Base-by-base conservation (phyloP, 2,797 vertebrate genomes). In the Anguilla megastoma region DNA sequence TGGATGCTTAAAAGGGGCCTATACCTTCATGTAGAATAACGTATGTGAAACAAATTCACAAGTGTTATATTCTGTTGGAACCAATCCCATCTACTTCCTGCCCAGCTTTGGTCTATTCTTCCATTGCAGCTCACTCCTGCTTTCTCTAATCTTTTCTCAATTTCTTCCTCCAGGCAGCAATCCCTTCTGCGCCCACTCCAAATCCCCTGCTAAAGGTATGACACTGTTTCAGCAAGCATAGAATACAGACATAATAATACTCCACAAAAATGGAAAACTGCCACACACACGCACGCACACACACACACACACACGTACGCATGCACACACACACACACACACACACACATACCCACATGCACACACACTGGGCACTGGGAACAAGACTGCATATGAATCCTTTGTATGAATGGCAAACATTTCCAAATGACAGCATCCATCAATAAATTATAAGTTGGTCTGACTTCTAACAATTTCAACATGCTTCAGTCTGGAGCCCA, bases 391-490 rank as follows among this genome's bases (percentile, higher is more conserved):
- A n/a, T 27, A 27, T 74, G 10, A 74, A 30, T 30, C 9, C 69
- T 74, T 2, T 74, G 30, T 74, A 12, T 36, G 30, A 74, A 30
- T 74, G 69, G 33, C 69, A 74, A 16, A 16, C 27, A 74, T 74
- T 74, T 74, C 69, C 63, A 69, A 27, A 74, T 74, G 27, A 74
- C 27, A 33, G 27, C 30, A 74, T 33, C 30, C 69, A 74, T 30
- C 30, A 74, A 74, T 74, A 30, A 74, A 74, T 74, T 74, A 74
- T 74, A 33, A 74, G 69, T 33, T 74, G 10, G 69, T 74, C 69
- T 74, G 69, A 74, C 30, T 33, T 74, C 69, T 74, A 74, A 74
- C n/a, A 74, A 10, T 74, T 74, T 3, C 10, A 30, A 36, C n/a
- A 74, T 74, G 63, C 63, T 69, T 9, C 7, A 8, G 24, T 33